Conservation (phyloP, 2,797 vertebrate species). For the Silurus aristotelis region DNA sequence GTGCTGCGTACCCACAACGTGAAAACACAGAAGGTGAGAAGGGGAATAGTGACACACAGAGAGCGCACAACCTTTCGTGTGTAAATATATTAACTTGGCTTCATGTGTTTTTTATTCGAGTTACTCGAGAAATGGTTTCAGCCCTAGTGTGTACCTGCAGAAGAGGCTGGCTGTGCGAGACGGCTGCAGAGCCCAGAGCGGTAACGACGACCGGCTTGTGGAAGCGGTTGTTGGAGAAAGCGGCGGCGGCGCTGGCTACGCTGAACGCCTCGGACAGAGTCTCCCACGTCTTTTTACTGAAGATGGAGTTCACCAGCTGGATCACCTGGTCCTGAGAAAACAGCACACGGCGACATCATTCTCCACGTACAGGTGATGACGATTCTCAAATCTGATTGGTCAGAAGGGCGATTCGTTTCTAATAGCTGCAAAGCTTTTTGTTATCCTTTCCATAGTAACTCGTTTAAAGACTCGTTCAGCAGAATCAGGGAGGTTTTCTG, state of each 20-base stretch:
- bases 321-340: slow-evolving; percentile 89
- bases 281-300: slow-evolving; percentile 96
- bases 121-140: too few species aligned
- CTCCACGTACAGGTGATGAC: neutral
- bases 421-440: neutral
- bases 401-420: neutral
- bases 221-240: slow-evolving; percentile 88
- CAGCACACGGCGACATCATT: neutral
- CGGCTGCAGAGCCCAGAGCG: slow-evolving; percentile 82
- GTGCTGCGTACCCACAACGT: too few species aligned
- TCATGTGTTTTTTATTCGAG: too few species aligned
- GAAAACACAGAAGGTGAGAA: too few species aligned
- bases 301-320: slow-evolving; percentile 93
- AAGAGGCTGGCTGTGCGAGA: slow-evolving; percentile 87
- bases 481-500: neutral
- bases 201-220: slow-evolving; percentile 87
- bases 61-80: too few species aligned
- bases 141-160: slow-evolving; percentile 76
- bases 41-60: too few species aligned
- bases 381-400: neutral
- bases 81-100: too few species aligned
- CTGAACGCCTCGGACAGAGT: slow-evolving; percentile 90
- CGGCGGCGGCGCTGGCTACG: slow-evolving; percentile 82
- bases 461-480: neutral
- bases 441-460: too few species aligned